Conservation (phyloP, 2,113 vertebrate genomes). For the Sinocyclocheilus maitianheensis region DNA sequence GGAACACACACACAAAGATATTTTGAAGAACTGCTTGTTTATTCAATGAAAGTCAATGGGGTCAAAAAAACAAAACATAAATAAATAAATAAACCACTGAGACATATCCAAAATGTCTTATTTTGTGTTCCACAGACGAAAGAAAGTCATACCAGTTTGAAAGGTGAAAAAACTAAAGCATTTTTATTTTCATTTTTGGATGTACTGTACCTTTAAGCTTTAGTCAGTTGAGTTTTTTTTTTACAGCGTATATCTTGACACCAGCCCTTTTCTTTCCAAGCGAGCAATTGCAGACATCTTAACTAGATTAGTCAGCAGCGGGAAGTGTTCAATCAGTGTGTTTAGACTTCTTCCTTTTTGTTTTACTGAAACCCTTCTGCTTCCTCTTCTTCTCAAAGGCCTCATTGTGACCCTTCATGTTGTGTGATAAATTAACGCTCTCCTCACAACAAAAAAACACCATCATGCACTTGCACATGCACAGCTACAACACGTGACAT, state of each 20-base stretch:
- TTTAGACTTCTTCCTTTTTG: conserved; percentile 5
- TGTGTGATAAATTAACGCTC: conserved; percentile 19
- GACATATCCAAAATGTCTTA: background rate
- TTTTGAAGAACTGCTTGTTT: background rate
- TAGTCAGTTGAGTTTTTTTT: too few relatives aligned
- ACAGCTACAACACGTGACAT: background rate
- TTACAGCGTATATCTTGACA: background rate
- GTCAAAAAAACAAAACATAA: background rate
- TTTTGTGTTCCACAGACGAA: background rate
- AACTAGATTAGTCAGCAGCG: conserved; percentile 33
- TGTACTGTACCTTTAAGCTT: background rate
- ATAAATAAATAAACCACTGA: background rate
- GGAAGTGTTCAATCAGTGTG: conserved; percentile 39
- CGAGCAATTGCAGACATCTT: background rate
- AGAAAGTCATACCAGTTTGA: background rate
- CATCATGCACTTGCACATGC: background rate
- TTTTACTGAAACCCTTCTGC: conserved; percentile 3
- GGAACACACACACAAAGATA: background rate
- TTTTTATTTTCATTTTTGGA: background rate
- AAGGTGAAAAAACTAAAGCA: background rate
- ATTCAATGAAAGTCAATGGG: background rate
- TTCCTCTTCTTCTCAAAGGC: conserved; percentile 28
- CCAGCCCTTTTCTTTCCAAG: background rate
- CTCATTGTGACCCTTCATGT: conserved; percentile 11
- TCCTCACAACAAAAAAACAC: background rate